These are phyloP conservation scores for Epinephelus moara DNA, from an alignment of 2,113 vertebrate genomes.

Conservation along the genomic window DNA sequence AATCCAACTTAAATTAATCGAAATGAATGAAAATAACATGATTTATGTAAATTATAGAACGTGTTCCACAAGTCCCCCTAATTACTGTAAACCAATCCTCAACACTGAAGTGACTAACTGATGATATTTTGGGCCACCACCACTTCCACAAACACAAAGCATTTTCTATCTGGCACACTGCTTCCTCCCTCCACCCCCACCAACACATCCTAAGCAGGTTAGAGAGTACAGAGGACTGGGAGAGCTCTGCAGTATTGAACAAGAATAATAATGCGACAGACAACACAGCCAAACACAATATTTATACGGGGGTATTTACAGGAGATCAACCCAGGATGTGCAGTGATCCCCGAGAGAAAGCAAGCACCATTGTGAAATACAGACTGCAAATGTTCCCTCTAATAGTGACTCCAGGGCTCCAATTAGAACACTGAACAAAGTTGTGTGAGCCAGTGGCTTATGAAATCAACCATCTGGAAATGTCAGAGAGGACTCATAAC, in stretches of 20 bases:
- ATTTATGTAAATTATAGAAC: background rate
- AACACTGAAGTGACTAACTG: background rate
- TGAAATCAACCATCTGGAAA: conserved; percentile 55
- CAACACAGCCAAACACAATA: conserved; percentile 25
- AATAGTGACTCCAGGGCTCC: conserved; percentile 54
- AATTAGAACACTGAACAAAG: conserved; percentile 51
- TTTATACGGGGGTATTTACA: conserved; percentile 26
- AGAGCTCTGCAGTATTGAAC: background rate
- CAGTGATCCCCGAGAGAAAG: conserved; percentile 19
- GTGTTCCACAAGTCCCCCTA: background rate
- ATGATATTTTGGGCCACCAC: background rate
- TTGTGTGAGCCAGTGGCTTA: conserved; percentile 13
- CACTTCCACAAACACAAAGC: background rate
- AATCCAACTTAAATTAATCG: too few species aligned
- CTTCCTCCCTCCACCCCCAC: background rate
- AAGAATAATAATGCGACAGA: conserved; percentile 34
- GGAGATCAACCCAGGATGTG: background rate
- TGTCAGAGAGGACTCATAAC: conserved; percentile 32
- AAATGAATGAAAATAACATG: background rate
- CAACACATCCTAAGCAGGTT: background rate
- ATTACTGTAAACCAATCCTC: background rate
- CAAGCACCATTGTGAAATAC: background rate
- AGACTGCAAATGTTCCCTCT: conserved; percentile 26
- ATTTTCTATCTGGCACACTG: background rate
- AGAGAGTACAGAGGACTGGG: background rate